phyloP scores from a whole-genome alignment of 1,140 invertebrate species.

The Ditylenchus dipsaci region DNA sequence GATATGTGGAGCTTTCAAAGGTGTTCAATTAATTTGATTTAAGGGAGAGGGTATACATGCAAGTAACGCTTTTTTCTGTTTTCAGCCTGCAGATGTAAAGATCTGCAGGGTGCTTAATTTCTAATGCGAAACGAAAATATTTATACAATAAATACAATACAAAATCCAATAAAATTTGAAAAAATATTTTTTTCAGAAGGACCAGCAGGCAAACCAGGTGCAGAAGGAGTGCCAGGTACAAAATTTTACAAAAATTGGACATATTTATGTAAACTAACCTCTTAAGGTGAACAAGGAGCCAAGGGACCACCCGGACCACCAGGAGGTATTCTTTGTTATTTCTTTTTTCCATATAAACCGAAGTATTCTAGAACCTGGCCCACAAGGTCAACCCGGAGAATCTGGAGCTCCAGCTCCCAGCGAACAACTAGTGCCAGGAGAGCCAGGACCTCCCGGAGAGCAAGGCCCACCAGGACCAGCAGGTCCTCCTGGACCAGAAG shows the following conservation, averaged over 20 bases:
- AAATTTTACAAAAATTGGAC: no score
- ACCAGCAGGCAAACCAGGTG: conserved; percentile 19
- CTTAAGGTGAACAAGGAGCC: conserved; percentile 23
- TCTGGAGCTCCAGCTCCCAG: conserved; percentile 4
- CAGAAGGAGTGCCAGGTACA: conserved; percentile 19
- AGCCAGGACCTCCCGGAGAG: conserved; percentile 19
- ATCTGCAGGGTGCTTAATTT: no score
- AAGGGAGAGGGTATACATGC: no score
- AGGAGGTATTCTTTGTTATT: conserved; percentile 5
- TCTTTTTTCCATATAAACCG: conserved; percentile 3
- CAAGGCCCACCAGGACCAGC: conserved; percentile 19
- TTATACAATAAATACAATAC: background rate
- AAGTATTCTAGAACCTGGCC: background rate
- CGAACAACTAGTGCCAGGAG: conserved; percentile 19
- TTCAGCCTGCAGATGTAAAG: no score
- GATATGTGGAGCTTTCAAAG: no score
- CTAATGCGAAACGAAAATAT: no score
- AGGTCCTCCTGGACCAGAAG: conserved; percentile 6
- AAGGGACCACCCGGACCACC: conserved; percentile 10
- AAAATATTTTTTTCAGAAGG: conserved; percentile 26
- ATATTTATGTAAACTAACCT: no score
- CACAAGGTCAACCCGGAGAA: conserved; percentile 9
- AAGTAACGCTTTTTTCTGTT: no score
- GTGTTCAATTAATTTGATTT: no score
- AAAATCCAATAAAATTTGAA: background rate